Percentiles rank a stretch among this genome's conserved stretches.
These are phyloP conservation scores for Panorpa germanica DNA, from an alignment of 2,888 invertebrate genomes.

Conservation along the genomic window DNA sequence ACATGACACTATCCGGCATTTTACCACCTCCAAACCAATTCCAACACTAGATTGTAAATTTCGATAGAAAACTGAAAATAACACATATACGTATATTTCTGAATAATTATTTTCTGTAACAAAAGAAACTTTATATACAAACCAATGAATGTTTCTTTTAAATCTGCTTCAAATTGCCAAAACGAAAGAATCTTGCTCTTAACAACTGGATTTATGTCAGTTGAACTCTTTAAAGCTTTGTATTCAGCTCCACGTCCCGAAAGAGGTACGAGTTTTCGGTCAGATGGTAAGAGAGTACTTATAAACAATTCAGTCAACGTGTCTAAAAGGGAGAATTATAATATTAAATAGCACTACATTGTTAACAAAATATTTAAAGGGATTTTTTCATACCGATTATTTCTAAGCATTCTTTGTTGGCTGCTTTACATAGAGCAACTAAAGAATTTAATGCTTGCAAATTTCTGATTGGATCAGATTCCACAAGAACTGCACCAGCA, in stretches of 20 bases:
- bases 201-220: slow-evolving; percentile 31
- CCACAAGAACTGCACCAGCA: slow-evolving; percentile 23
- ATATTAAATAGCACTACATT: background rate
- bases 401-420: slow-evolving; percentile 22
- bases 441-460: slow-evolving; percentile 20
- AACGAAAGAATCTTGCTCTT: slow-evolving; percentile 43
- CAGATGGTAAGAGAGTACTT: slow-evolving; percentile 20
- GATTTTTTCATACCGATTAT: slow-evolving; percentile 15
- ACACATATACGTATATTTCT: background rate
- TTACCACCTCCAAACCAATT: slow-evolving; percentile 22
- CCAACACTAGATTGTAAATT: slow-evolving; percentile 22
- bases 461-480: slow-evolving; percentile 23
- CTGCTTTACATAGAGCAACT: slow-evolving; percentile 20
- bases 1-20: slow-evolving; percentile 19
- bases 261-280: slow-evolving; percentile 21
- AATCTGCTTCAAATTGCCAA: slow-evolving; percentile 82
- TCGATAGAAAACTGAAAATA: slow-evolving; percentile 19
- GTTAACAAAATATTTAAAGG: background rate
- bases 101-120: background rate
- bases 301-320: slow-evolving; percentile 21
- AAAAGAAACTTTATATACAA: slow-evolving; percentile 16
- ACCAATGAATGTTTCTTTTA: slow-evolving; percentile 59
- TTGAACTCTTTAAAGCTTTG: slow-evolving; percentile 20
- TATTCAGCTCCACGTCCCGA: slow-evolving; percentile 22
- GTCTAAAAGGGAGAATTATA: no score